These are phyloP conservation scores for Pristionchus maxplancki DNA, from an alignment of 2,888 invertebrate species.

Conservation along the genomic window DNA sequence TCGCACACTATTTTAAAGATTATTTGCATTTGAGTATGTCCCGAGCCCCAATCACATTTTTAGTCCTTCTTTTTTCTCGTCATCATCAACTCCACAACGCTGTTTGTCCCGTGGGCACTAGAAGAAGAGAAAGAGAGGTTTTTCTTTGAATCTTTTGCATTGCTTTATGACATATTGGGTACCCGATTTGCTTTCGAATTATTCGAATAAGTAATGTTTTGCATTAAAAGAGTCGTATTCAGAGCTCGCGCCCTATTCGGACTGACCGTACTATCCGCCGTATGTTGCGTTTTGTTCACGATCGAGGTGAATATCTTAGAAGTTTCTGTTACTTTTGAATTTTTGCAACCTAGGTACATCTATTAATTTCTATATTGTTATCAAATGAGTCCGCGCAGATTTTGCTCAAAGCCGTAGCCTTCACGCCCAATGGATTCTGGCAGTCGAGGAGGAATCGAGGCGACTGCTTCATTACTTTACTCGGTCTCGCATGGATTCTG, in stretches of 20 bases:
- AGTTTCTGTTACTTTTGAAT: too few species aligned
- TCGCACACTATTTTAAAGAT: too few species aligned
- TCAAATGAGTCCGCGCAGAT: conserved; percentile 81
- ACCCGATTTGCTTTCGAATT: too few species aligned
- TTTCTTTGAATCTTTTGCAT: background rate
- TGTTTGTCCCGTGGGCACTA: conserved; percentile 81
- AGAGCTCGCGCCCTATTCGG: conserved; percentile 81
- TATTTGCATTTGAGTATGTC: too few species aligned
- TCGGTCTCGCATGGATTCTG: conserved; percentile 95
- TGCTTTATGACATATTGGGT: too few species aligned
- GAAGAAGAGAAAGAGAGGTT: conserved; percentile 83
- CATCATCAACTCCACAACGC: conserved; percentile 90
- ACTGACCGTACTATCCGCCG: conserved; percentile 89
- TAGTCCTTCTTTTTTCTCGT: conserved; percentile 94
- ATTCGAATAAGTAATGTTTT: background rate
- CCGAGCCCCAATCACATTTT: background rate
- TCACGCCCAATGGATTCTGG: conserved; percentile 98
- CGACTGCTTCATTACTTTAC: conserved; percentile 95
- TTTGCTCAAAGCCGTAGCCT: conserved; percentile 96
- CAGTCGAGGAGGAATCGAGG: conserved; percentile 97
- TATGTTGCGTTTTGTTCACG: conserved; percentile 93
- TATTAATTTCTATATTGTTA: background rate
- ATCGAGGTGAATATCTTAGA: conserved; percentile 86
- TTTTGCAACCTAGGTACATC: too few species aligned
- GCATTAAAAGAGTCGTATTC: background rate